Evolutionary conservation across 2,888 invertebrate species (phyloP).

Genomic region (Leucozona laternaria): DNA sequence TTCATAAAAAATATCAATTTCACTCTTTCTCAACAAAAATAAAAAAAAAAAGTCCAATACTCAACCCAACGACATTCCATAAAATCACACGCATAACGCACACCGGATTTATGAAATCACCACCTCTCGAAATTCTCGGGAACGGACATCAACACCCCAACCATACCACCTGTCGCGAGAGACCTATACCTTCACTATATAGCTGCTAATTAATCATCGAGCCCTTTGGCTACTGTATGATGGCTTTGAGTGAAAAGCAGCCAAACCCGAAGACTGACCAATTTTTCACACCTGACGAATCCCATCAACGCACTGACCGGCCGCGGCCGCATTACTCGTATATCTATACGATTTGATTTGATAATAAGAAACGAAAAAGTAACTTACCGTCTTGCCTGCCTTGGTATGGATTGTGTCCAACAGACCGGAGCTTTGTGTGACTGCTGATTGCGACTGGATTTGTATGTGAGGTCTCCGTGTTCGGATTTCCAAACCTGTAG

Average conservation of each 20-base stretch:
- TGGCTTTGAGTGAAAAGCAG: neutral
- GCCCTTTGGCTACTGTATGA: neutral
- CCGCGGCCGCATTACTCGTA: neutral
- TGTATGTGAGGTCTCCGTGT: constrained; percentile 83
- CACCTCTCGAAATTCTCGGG: constrained; percentile 12
- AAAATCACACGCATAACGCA: constrained; percentile 45
- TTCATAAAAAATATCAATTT: neutral
- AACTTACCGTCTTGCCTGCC: constrained; percentile 84
- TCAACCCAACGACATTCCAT: constrained; percentile 37
- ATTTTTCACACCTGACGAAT: constrained; percentile 65
- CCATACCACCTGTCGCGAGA: constrained; percentile 20
- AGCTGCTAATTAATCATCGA: constrained; percentile 45
- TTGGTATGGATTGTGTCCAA: constrained; percentile 84
- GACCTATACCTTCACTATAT: constrained; percentile 30
- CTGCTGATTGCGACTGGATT: constrained; percentile 83
- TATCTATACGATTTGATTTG: neutral
- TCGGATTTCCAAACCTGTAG: constrained; percentile 84
- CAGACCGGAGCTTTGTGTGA: constrained; percentile 83
- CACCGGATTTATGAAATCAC: constrained; percentile 56
- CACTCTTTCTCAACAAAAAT: constrained; percentile 1
- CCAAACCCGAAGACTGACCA: constrained; percentile 52
- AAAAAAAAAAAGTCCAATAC: neutral
- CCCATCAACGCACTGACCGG: constrained; percentile 20
- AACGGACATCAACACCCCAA: constrained; percentile 16
- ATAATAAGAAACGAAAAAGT: neutral